phyloP scores from a whole-genome alignment of 1,140 invertebrate species.

The Akabosia matsudoensis region DNA sequence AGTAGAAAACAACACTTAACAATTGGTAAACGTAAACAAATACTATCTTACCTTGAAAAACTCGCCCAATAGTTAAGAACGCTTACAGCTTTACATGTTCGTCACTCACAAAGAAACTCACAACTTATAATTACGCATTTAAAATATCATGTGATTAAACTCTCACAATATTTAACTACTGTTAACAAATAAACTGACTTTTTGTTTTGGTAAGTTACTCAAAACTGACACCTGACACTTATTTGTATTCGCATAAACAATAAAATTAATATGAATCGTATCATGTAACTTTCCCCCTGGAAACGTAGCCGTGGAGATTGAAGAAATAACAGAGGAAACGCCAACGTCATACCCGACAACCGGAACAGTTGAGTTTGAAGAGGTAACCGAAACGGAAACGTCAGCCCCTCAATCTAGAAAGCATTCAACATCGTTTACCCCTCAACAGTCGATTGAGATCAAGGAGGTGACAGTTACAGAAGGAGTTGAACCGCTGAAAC shows the following conservation, averaged over 20 bases:
- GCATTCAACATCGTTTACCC: neutral
- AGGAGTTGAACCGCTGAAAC: neutral
- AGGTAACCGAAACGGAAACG: neutral
- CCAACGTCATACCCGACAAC: neutral
- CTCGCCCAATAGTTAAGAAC: too few species aligned
- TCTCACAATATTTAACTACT: too few species aligned
- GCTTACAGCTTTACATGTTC: too few species aligned
- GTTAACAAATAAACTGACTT: too few species aligned
- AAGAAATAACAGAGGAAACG: conserved; percentile 1
- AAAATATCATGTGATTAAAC: too few species aligned
- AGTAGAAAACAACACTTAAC: too few species aligned
- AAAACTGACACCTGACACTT: neutral
- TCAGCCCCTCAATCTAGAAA: neutral
- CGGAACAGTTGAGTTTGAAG: conserved; percentile 8
- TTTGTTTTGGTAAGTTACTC: too few species aligned
- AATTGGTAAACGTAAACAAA: too few species aligned
- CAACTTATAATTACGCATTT: too few species aligned
- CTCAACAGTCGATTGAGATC: conserved; percentile 3
- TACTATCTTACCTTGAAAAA: too few species aligned
- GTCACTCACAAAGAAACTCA: too few species aligned
- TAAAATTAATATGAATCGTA: neutral
- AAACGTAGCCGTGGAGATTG: neutral
- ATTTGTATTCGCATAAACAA: neutral
- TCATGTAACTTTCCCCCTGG: neutral
- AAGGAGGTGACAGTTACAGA: neutral